Conservation (phyloP, 2,888 invertebrate genomes). For the Apantesis nais region DNA sequence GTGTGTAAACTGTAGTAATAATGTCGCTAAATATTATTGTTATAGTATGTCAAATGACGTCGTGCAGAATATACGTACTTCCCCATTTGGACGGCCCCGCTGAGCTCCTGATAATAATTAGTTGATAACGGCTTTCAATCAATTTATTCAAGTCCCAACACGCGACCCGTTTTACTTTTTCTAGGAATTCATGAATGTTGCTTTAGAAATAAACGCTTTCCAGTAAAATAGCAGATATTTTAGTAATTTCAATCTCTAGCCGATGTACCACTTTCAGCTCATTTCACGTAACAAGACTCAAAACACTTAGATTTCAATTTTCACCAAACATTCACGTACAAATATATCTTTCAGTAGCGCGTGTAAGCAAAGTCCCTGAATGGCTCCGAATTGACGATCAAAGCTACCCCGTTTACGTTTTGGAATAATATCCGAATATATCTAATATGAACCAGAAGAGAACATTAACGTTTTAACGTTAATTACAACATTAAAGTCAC, state of each 20-base stretch:
- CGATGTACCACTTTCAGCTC: too few relatives aligned
- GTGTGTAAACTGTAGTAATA: background rate
- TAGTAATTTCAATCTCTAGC: too few relatives aligned
- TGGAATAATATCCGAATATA: background rate
- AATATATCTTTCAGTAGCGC: background rate
- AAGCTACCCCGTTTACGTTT: background rate
- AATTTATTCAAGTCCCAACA: background rate
- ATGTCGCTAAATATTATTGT: background rate
- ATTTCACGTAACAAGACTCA: too few relatives aligned
- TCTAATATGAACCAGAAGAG: background rate
- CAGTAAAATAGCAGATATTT: too few relatives aligned
- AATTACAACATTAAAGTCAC: background rate
- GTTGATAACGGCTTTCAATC: background rate
- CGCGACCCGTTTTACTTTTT: too few relatives aligned
- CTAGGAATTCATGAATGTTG: background rate
- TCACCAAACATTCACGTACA: background rate
- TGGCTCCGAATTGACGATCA: too few relatives aligned
- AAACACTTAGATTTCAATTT: background rate
- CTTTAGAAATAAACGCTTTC: too few relatives aligned
- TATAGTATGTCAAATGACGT: background rate
- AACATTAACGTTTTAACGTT: background rate
- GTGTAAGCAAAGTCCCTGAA: background rate
- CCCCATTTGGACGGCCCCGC: background rate
- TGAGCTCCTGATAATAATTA: background rate
- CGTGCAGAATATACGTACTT: background rate